phyloP scores from a whole-genome alignment of 1,140 invertebrate species.

The Drosophila ficusphila region DNA sequence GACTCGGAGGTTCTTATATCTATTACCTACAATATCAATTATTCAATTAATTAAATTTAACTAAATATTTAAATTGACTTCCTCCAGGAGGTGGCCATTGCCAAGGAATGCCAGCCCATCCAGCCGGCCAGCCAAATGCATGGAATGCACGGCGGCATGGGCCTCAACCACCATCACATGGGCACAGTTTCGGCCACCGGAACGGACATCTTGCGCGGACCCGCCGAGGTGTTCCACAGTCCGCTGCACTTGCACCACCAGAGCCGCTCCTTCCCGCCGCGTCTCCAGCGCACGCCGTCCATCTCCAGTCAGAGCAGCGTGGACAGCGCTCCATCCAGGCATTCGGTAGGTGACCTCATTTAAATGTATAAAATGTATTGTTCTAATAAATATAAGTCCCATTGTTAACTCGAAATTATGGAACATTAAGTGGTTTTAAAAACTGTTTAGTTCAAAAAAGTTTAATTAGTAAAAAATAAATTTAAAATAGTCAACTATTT shows the following conservation, averaged over 20 bases:
- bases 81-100: conserved; percentile 88
- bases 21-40: no score
- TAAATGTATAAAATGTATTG: no score
- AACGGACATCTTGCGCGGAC: conserved; percentile 78
- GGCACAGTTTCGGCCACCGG: conserved; percentile 58
- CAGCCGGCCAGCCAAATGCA: conserved; percentile 84
- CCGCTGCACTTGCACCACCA: conserved; percentile 83
- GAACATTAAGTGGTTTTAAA: no score
- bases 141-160: conserved; percentile 41
- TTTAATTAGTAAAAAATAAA: no score
- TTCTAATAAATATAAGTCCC: no score
- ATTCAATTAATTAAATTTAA: background rate
- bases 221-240: conserved; percentile 77
- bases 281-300: conserved; percentile 88
- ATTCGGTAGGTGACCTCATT: conserved; percentile 86
- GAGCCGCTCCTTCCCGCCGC: conserved; percentile 84
- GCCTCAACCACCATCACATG: conserved; percentile 46
- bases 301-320: conserved; percentile 92
- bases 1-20: conserved; percentile 74
- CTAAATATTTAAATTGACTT: background rate
- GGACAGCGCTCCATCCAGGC: conserved; percentile 89
- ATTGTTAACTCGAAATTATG: no score
- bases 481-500: no score
- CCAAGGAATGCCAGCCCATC: conserved; percentile 87
- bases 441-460: no score